Evolutionary conservation across 2,888 invertebrate species (phyloP), one percentile per base, ranked within the genome.

Genomic region (Clepsis dumicolana): DNA sequence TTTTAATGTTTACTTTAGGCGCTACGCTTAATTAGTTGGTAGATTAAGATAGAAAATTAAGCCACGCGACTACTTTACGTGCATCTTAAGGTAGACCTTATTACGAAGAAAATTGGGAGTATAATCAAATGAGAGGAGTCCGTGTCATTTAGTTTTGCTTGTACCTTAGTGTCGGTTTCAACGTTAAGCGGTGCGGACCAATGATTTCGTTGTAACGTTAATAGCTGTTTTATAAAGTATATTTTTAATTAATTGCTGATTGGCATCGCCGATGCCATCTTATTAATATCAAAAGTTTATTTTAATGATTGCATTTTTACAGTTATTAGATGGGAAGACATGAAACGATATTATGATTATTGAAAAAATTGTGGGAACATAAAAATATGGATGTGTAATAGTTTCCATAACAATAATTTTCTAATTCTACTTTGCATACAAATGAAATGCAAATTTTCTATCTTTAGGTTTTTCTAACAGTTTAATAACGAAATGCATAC

Each of bases 1-100:
- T n/a, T 72, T 73, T 67, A 65, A 75, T 77, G 80, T 89, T 83
- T 86, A 80, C 80, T 84, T 75, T 79, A 80, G 78, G 74, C 79
- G 82, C 81, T 79, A 82, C 77, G 86, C 79, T 85, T 89, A 88
- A 90, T 90, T 90, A 88, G 81, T 75, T 74, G 70, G 75, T 70
- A 78, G 76, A 79, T 82, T 80, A 77, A 80, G 79, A 78, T 75
- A 73, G 18, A 56, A 60, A 61, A 35, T 50, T 21, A 52, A n/a
- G 35, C 5, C 27, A 53, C 44, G 60, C 27, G 41, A 64, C 60
- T 10, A 32, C 12, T 18, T 27, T 10, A 14, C 7, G 2, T 54
- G 0, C 14, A 3, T 64, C 14, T 24, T 21, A 4, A 18, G 56
- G 16, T 59, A 3, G 0, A n/a, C 38, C n/a, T 38, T 65, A 64